Conservation (phyloP, 2,113 vertebrate species). For the Sinocyclocheilus grahami region DNA sequence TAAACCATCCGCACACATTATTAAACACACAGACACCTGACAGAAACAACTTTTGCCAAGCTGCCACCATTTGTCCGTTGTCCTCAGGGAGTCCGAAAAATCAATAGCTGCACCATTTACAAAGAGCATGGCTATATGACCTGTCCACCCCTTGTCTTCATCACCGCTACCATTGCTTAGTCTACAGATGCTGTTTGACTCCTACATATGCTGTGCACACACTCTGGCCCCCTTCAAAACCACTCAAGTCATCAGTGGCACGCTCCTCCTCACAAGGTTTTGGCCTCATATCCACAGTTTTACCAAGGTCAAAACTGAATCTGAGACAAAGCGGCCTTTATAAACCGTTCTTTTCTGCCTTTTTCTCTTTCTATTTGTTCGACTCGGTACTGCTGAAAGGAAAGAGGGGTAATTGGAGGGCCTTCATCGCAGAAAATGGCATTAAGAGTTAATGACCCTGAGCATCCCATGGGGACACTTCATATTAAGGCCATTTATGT, state of each 20-base stretch:
- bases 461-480: conserved; percentile 74
- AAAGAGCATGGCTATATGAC: too few species aligned
- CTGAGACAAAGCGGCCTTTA: conserved; percentile 65
- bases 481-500: conserved; percentile 75
- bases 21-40: too few species aligned
- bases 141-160: too few species aligned
- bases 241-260: conserved; percentile 67
- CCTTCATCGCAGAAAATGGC: conserved; percentile 74
- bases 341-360: conserved; percentile 56
- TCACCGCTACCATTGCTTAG: too few species aligned
- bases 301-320: conserved; percentile 57
- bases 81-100: too few species aligned
- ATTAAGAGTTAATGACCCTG: conserved; percentile 79
- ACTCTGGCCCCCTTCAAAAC: conserved; percentile 54
- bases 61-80: too few species aligned
- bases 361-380: conserved; percentile 28
- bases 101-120: too few species aligned
- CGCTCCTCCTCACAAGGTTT: conserved; percentile 61
- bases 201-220: conserved; percentile 50
- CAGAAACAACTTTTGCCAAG: too few species aligned
- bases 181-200: conserved; percentile 45
- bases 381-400: neutral
- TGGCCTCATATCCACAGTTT: conserved; percentile 55
- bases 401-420: conserved; percentile 53
- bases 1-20: too few species aligned